A percentile compares a stretch with the other conserved stretches of the same genome.
Conservation (phyloP, 2,888 invertebrate species). For the Trissoscelio sp. region DNA sequence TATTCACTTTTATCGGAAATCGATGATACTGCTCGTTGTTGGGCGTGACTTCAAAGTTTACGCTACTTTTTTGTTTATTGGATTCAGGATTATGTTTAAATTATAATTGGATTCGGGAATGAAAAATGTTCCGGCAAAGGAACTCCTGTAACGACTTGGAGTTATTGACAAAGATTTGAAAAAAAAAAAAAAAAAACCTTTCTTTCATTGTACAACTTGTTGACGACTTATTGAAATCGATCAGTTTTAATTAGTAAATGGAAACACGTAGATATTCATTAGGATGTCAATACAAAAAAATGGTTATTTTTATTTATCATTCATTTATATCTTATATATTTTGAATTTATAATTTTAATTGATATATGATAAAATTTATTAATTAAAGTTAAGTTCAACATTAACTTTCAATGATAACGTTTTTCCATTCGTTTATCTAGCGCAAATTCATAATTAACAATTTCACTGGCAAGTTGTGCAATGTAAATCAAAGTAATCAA, state of each 20-base stretch:
- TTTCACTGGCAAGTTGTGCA: slow-evolving; percentile 22
- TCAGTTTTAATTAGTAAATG: slow-evolving; percentile 11
- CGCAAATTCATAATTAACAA: slow-evolving; percentile 36
- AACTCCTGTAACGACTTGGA: slow-evolving; percentile 27
- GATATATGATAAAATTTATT: neutral
- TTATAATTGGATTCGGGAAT: slow-evolving; percentile 57
- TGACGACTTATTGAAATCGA: neutral
- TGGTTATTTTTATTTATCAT: too few species aligned
- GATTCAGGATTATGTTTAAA: slow-evolving; percentile 48
- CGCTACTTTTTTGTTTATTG: slow-evolving; percentile 54
- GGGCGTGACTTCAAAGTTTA: slow-evolving; percentile 65
- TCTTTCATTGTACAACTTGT: slow-evolving; percentile 21
- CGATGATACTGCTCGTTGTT: slow-evolving; percentile 63
- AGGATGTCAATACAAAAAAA: too few species aligned
- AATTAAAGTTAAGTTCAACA: neutral
- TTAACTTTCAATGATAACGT: neutral
- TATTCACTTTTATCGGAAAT: slow-evolving; percentile 64
- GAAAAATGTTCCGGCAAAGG: slow-evolving; percentile 30
- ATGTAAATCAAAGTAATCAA: slow-evolving; percentile 48
- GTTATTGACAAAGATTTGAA: slow-evolving; percentile 47
- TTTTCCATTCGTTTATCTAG: slow-evolving; percentile 15
- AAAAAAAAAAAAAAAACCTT: too few species aligned
- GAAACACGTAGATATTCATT: neutral
- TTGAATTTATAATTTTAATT: too few species aligned
- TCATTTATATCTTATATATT: too few species aligned